phyloP scores from a whole-genome alignment of 2,113 vertebrate genomes.

The Pseudolaguvia tuberculata region DNA sequence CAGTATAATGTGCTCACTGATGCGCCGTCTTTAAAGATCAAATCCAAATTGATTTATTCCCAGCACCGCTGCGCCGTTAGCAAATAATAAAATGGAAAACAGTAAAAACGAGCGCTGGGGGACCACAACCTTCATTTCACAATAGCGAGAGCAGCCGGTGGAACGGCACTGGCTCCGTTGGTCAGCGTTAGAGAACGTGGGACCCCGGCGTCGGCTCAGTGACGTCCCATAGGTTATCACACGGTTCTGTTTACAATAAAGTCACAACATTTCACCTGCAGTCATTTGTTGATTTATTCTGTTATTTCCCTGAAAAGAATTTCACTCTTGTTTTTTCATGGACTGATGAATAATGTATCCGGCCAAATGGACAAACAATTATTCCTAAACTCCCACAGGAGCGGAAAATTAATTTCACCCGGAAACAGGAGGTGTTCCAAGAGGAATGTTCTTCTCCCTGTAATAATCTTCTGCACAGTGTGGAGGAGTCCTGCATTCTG shows the following conservation, averaged over 20 bases:
- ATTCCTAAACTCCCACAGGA: constrained; percentile 8
- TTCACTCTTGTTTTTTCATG: not conserved
- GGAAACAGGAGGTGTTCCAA: not conserved
- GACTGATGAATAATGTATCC: constrained; percentile 14
- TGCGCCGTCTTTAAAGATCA: constrained; percentile 59
- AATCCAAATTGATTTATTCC: constrained; percentile 57
- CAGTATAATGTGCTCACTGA: constrained; percentile 59
- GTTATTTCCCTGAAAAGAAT: not conserved
- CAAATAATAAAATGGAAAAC: constrained; percentile 52
- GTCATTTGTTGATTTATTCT: not conserved
- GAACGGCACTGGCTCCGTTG: constrained; percentile 6
- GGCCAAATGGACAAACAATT: constrained; percentile 9
- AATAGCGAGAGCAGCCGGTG: constrained; percentile 9
- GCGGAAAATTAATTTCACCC: constrained; percentile 11
- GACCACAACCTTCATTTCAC: constrained; percentile 40
- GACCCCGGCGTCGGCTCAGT: constrained; percentile 10
- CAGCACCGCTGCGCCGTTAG: constrained; percentile 45
- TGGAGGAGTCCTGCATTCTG: not conserved
- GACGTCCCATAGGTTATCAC: constrained; percentile 26
- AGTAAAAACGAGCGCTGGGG: constrained; percentile 43
- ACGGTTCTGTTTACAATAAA: constrained; percentile 22
- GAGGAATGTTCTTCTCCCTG: not conserved
- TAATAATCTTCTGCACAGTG: not conserved
- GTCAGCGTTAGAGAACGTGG: constrained; percentile 22
- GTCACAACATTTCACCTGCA: constrained; percentile 2